phyloP scores from a whole-genome alignment of 2,888 invertebrate genomes.

The Archaeoteleia sp. region DNA sequence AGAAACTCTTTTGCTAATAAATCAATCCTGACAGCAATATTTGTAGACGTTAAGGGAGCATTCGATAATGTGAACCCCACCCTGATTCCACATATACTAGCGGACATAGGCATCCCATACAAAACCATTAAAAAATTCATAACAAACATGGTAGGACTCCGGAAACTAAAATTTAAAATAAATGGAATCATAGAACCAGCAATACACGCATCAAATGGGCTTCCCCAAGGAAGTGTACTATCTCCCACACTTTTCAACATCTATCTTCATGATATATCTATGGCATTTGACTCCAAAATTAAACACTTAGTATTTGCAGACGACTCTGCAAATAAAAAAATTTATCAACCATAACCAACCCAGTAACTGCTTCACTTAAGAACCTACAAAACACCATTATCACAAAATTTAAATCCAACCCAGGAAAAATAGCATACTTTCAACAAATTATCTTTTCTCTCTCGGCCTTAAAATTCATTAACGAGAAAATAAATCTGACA shows the following conservation, averaged over 20 bases:
- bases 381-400: no score
- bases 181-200: no score
- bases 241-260: conserved; percentile 1
- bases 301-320: neutral
- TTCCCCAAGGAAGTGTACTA: neutral
- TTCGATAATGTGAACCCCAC: conserved; percentile 13
- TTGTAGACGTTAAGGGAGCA: conserved; percentile 4
- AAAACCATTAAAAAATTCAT: conserved; percentile 11
- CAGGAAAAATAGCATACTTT: no score
- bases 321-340: no score
- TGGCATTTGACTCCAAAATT: neutral
- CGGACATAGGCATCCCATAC: neutral
- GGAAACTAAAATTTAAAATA: no score
- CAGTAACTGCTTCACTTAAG: no score
- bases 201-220: neutral
- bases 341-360: no score
- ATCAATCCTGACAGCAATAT: neutral
- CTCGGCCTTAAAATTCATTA: no score
- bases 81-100: neutral
- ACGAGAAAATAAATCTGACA: no score
- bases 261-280: neutral
- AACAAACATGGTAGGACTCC: neutral
- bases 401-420: no score
- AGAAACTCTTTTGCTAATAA: neutral
- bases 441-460: no score